Base-by-base conservation (phyloP, 2,113 vertebrate species). In the Oriolus oriolus region DNA sequence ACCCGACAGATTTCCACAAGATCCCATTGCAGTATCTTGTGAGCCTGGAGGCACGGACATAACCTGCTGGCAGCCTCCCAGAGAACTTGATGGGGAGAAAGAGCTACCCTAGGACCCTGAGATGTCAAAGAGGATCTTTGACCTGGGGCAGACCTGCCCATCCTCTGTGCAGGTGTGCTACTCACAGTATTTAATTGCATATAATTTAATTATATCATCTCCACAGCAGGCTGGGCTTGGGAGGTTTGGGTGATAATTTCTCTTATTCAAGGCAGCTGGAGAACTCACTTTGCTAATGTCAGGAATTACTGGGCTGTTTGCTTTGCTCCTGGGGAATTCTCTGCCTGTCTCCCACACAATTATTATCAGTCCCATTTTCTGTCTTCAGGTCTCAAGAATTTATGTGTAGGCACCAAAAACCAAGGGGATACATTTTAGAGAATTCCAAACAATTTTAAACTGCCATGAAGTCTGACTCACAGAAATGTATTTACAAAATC, bases 21-120 rank as follows among this genome's bases (percentile, higher is more conserved):
- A 2, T 22, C 52, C 35, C 30, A 24, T 13, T 30, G 5, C 18
- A 87, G 1, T 1, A 4, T 7, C 33, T 31, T 9, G 6, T 8
- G 19, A 82, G 14, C 37, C n/a, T 49, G 3, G 13, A 71, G 8
- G 10, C 33, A 64, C 7, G 60, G 26, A 7, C 6, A 18, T 1
- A 30, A 61, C 5, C 33, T 56, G 16, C 19, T 35, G 18, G 39
- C 2, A 22, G 9, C 7, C 13, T 5, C 11, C 23, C 23, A 49
- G 79, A 21, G 7, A 6, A 6, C 22, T 18, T 16, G 9, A 4
- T 31, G 42, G 31, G 19, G 8, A 56, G 8, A 26, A 89, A 17
- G 9, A 64, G 17, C 22, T 35, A 5, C 27, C 13, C 23, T 27
- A 69, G 33, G 12, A 33, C 15, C 5, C 66, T 26, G 22, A 63